These are phyloP conservation scores for Leucopsar rothschildi DNA, from an alignment of 2,113 vertebrate genomes.

Conservation along the genomic window DNA sequence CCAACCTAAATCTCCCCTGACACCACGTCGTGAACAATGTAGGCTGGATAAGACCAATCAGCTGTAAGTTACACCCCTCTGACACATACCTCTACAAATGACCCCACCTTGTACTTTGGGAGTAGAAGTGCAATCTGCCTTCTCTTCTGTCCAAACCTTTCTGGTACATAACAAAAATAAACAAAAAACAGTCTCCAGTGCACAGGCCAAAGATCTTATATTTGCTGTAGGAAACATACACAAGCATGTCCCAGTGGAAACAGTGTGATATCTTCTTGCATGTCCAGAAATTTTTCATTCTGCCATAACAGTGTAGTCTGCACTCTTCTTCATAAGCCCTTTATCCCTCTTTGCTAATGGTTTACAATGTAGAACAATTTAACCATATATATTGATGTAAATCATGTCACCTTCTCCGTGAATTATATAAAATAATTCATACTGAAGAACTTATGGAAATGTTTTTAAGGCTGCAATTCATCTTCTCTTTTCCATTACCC, in stretches of 20 bases:
- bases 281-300: conserved; percentile 25
- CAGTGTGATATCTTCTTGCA: conserved; percentile 32
- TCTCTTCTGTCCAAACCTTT: background rate
- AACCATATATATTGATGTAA: conserved; percentile 54
- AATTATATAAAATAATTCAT: conserved; percentile 54
- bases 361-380: conserved; percentile 54
- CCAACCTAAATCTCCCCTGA: background rate
- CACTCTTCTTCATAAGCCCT: conserved; percentile 46
- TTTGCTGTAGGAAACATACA: conserved; percentile 18
- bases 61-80: background rate
- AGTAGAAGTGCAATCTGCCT: background rate
- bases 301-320: conserved; percentile 55
- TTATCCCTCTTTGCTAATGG: conserved; percentile 58
- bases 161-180: conserved; percentile 14
- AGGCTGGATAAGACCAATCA: background rate
- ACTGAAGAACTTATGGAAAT: background rate
- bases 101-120: background rate
- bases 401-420: conserved; percentile 55
- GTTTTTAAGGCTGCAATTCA: conserved; percentile 46
- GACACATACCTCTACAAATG: background rate
- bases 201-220: conserved; percentile 33
- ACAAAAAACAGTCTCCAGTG: background rate
- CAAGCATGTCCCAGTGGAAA: conserved; percentile 51
- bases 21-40: background rate
- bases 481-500: conserved; percentile 61